Evolutionary conservation across 2,797 vertebrate genomes (phyloP), one percentile per base, ranked within the genome.

Genomic region (Parambassis ranga): DNA sequence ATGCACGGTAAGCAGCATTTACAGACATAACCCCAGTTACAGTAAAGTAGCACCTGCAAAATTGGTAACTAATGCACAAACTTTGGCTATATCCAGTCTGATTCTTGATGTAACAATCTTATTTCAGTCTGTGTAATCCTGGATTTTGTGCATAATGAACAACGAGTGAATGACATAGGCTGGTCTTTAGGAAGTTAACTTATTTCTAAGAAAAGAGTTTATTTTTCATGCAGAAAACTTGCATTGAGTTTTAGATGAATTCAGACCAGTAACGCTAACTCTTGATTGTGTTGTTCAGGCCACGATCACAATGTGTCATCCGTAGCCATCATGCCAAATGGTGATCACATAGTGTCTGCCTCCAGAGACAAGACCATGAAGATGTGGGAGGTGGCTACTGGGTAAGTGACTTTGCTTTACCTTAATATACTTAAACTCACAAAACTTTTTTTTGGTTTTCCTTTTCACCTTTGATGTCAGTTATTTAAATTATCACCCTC

Each of bases 351-450:
- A 94, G 94, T 99, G 73, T 98, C 97, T 80, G 97, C 95, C 71
- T 99, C 97, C 77, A 96, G 97, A 93, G 97, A 99, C 92, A 99
- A 98, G 93, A 98, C 95, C 90, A 99, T 99, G 78, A 99, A 99
- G 92, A 98, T 99, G 96, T 99, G 97, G 97, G 97, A 99, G 89
- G 96, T 99, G 74, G 95, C 98, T 50, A 99, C 96, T 92, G 98
- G 97, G 98, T 98, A 89, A 95, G 96, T 92, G 26, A 47, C 3
- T 32, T 22, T n/a, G 6, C 56, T 23, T 62, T 46, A 18, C n/a
- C n/a, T n/a, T n/a, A n/a, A n/a, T n/a, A n/a, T n/a, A n/a, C n/a
- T n/a, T n/a, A n/a, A n/a, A n/a, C n/a, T n/a, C n/a, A n/a, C n/a
- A n/a, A n/a, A n/a, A 11, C 27, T 28, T 28, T 11, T 10, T 10